phyloP scores from a whole-genome alignment of 2,888 invertebrate species.

The Biston betularia region DNA sequence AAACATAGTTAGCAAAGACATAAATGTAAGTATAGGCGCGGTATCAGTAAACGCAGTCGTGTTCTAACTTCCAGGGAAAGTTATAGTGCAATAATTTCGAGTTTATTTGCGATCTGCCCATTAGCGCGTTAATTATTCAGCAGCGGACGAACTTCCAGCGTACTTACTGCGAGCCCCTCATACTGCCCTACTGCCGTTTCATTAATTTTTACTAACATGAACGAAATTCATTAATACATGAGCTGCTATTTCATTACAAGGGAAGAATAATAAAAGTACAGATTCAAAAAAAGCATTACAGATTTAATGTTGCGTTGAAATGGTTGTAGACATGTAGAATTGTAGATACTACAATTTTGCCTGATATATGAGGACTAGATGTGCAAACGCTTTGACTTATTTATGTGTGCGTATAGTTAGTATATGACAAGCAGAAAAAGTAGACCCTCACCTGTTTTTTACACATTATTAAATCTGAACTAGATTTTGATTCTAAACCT shows the following conservation, averaged over 20 bases:
- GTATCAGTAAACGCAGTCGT: constrained; percentile 32
- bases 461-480: no score
- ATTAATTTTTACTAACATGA: constrained; percentile 32
- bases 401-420: no score
- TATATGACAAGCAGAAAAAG: no score
- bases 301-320: background rate
- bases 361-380: no score
- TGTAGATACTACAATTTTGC: no score
- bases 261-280: background rate
- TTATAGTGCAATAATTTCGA: constrained; percentile 77
- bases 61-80: constrained; percentile 58
- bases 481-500: no score
- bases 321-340: no score
- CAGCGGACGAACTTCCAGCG: constrained; percentile 57
- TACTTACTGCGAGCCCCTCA: constrained; percentile 49
- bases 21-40: constrained; percentile 12
- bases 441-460: no score
- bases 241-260: constrained; percentile 9
- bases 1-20: constrained; percentile 7
- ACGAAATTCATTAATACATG: constrained; percentile 19
- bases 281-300: background rate
- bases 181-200: constrained; percentile 44
- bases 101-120: constrained; percentile 81
- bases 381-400: no score
- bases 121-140: constrained; percentile 82